Base-by-base conservation (phyloP, 2,888 invertebrate species). In the Perdita meconis region DNA sequence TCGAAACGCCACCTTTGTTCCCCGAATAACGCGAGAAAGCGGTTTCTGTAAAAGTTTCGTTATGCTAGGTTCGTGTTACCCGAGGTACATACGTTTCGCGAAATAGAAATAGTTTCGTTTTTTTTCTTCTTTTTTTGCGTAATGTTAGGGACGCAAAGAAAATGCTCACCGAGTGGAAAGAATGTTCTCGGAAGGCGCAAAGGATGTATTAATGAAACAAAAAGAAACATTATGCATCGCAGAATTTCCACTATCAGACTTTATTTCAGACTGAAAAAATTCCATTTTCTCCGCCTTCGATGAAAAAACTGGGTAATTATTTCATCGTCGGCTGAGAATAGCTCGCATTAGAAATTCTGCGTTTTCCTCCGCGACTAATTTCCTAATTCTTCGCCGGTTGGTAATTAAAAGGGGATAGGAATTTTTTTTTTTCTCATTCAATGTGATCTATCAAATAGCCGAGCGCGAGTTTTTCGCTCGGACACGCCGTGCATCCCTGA, bases 401-500 rank as follows among this genome's bases (percentile, higher is more conserved):
- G 30, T 6, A 30, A 30, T 30, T 30, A 22, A 47, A 47, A 8
- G 6, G 19, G 16, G 12, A 16, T 1, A 2, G 8, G 22, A 47
- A 47, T 47, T 47, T 19, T 47, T 12, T 2, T 19, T 19, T 22
- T n/a, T n/a, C n/a, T n/a, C n/a, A n/a, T n/a, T n/a, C n/a, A n/a
- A n/a, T n/a, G n/a, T n/a, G 19, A 44, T 44, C 44, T 0, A 44
- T 1, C 72, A 73, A 67, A 73, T 67, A 38, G 60, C 47, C 19
- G 26, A 26, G 30, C 19, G 10, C 22, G 10, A 19, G 22, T 47
- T 22, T 19, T 47, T 26, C 24, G 4, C n/a, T 30, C 13, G 12
- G 10, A 16, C 12, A 1, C 5, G 6, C 30, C 5, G 26, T 24
- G 13, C 12, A 16, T 16, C 16, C 26, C 16, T n/a, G 44, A 30